Conservation (phyloP, 2,797 vertebrate genomes). For the Zalophus californianus region DNA sequence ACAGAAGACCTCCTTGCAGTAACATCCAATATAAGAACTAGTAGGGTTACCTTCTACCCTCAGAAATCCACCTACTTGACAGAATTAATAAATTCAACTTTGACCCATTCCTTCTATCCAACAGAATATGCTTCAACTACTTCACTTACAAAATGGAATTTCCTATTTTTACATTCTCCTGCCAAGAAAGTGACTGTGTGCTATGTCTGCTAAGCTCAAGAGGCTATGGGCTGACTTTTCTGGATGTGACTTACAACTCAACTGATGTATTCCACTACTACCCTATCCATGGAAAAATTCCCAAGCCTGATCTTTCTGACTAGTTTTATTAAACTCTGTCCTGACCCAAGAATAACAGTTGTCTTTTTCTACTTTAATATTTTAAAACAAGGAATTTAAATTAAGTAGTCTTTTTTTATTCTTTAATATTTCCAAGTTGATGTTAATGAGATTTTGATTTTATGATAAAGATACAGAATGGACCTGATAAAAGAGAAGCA, state of each 20-base stretch:
- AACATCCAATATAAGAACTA: neutral
- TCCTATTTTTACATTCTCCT: neutral
- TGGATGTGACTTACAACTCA: neutral
- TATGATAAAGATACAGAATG: neutral
- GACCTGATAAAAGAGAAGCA: neutral
- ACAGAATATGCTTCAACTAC: neutral
- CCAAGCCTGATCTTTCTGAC: neutral
- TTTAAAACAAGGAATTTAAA: conserved; percentile 4
- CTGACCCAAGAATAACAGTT: neutral
- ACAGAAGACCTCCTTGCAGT: neutral
- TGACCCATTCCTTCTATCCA: neutral
- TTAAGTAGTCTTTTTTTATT: neutral
- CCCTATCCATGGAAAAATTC: neutral
- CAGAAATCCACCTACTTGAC: neutral
- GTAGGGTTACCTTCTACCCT: neutral
- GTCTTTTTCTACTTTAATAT: neutral
- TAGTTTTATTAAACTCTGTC: neutral
- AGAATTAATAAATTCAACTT: neutral
- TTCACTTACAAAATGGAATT: neutral
- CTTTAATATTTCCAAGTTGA: neutral
- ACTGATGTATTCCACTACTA: neutral
- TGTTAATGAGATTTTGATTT: conserved; percentile 4
- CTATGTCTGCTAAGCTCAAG: neutral
- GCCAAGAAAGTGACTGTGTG: neutral
- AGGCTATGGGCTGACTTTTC: neutral